Evolutionary conservation across 2,888 invertebrate genomes (phyloP).

Genomic region (Cetonia aurata): DNA sequence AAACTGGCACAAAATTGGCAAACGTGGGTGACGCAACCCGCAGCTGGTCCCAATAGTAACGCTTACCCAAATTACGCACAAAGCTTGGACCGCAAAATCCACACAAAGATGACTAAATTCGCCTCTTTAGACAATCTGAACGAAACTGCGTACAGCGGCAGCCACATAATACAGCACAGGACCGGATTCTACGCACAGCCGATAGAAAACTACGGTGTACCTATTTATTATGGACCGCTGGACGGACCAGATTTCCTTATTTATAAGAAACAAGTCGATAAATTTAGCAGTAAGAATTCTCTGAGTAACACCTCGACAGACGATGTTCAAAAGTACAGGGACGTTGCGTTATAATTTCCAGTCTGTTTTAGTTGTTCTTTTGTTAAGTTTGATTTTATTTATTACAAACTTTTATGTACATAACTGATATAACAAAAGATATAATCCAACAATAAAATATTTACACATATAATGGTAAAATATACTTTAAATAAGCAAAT

Average conservation of each 20-base stretch:
- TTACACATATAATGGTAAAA: background rate
- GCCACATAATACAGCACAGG: slow-evolving; percentile 62
- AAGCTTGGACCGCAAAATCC: slow-evolving; percentile 50
- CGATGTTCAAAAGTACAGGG: slow-evolving; percentile 66
- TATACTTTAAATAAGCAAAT: background rate
- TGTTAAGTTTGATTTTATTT: slow-evolving; percentile 26
- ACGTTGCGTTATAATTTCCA: slow-evolving; percentile 62
- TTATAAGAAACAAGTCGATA: slow-evolving; percentile 65
- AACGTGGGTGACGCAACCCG: slow-evolving; percentile 57
- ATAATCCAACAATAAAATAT: background rate
- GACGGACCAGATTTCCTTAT: slow-evolving; percentile 66
- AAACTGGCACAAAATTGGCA: slow-evolving; percentile 55
- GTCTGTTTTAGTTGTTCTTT: slow-evolving; percentile 9
- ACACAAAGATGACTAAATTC: slow-evolving; percentile 58
- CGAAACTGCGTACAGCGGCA: slow-evolving; percentile 46
- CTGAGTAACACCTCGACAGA: slow-evolving; percentile 65
- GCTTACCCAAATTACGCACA: slow-evolving; percentile 52
- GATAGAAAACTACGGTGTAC: slow-evolving; percentile 64
- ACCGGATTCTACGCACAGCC: slow-evolving; percentile 65
- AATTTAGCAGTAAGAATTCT: slow-evolving; percentile 62
- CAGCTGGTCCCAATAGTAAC: slow-evolving; percentile 56
- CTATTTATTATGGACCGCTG: slow-evolving; percentile 66
- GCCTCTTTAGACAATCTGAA: slow-evolving; percentile 64
- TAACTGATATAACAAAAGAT: slow-evolving; percentile 1
- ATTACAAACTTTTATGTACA: slow-evolving; percentile 15